Base-by-base conservation (phyloP, 2,113 vertebrate species). In the Scomber colias region DNA sequence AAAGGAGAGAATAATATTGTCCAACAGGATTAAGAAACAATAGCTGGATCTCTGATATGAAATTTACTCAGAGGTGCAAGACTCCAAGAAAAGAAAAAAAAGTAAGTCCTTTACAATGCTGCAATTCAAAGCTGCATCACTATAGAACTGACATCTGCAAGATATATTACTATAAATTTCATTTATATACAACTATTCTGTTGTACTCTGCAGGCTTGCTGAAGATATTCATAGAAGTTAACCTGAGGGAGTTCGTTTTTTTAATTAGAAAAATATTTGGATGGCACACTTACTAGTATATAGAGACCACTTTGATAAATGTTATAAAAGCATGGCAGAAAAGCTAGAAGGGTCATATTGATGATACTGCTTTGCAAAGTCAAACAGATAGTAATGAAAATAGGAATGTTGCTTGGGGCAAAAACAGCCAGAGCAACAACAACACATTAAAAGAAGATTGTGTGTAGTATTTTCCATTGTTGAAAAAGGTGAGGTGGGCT, bases 1-100 rank as follows among this genome's bases (percentile, higher is more conserved):
- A 83, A 67, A 68, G 40, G 55, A 24, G 53, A 64, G 30, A 59
- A 61, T 19, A 49, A 57, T 27, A 76, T 11, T 53, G 57, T 76
- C 51, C 48, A 86, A 79, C 67, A 46, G 16, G 48, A 56, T 3
- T n/a, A 19, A 35, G 44, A 4, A 66, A 62, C 51, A 78, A 45
- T 5, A 55, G 17, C 24, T 70, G 53, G 62, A 64, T 69, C 30
- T 24, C 59, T 16, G 79, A 59, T 44, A 48, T 6, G 62, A n/a
- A 55, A 19, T 8, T 4, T 53, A 4, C 55, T 75, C 57, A 44
- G 27, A 45, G 35, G 30, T 21, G 12, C 81, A 10, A 48, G 15
- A 30, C 17, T 27, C 24, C 45, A 5, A 6, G 24, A 12, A 68
- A 21, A 59, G 30, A 50, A 0, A 49, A 61, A 61, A 74, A 3